Percentiles rank a stretch among this genome's conserved stretches.
phyloP scores from a whole-genome alignment of 2,888 invertebrate species.

The Hoplodrina blanda region DNA sequence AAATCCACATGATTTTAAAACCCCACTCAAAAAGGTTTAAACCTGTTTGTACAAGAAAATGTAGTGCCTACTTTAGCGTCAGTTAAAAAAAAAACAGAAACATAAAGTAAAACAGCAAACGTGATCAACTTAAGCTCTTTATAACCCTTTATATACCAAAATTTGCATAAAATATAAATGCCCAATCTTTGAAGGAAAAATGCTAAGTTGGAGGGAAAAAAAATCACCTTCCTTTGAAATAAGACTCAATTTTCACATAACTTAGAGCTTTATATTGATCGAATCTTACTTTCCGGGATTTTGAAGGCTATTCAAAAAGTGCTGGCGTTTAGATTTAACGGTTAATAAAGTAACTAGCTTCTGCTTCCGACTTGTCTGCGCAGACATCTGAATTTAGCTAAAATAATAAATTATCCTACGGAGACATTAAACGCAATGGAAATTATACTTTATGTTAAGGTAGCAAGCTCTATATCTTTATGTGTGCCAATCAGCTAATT shows the following conservation, averaged over 20 bases:
- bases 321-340: conserved; percentile 24
- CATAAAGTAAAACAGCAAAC: conserved; percentile 12
- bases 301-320: conserved; percentile 32
- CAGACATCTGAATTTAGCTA: no score
- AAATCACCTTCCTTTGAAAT: conserved; percentile 42
- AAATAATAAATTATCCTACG: no score
- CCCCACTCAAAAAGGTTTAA: neutral
- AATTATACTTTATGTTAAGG: no score
- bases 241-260: conserved; percentile 49
- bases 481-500: no score
- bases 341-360: conserved; percentile 13
- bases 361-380: no score
- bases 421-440: no score
- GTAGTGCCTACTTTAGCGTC: neutral
- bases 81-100: neutral
- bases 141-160: conserved; percentile 38
- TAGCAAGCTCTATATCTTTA: no score
- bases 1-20: neutral
- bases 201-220: conserved; percentile 34
- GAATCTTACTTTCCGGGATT: conserved; percentile 28
- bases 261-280: conserved; percentile 42
- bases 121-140: conserved; percentile 36
- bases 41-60: conserved; percentile 6
- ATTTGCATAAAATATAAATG: conserved; percentile 42
- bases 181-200: conserved; percentile 21